Evolutionary conservation across 1,140 invertebrate species (phyloP), one percentile per base, ranked within the genome.

Genomic region (Apis dorsata): DNA sequence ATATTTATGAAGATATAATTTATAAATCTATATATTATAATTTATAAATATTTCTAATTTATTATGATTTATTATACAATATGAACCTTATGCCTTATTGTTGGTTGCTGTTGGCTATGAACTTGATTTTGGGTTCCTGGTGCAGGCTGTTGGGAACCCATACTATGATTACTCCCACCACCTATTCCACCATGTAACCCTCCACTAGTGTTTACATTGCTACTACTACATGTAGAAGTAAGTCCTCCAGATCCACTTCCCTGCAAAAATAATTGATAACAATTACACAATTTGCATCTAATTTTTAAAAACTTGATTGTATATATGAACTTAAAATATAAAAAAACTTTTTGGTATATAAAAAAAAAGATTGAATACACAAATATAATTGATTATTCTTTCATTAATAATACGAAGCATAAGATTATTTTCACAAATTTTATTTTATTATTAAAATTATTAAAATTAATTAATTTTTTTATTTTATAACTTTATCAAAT

Each of bases 11-110:
- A 44, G 34, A 49, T 15, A 17, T 7, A 28, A 21, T 34, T 34
- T 53, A 17, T 53, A 62, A 15, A 10, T 81, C 13, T 21, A n/a
- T n/a, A n/a, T n/a, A n/a, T n/a, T n/a, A n/a, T n/a, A n/a, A n/a
- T n/a, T n/a, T n/a, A n/a, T n/a, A n/a, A n/a, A n/a, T n/a, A n/a
- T 65, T 53, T 60, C 0, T n/a, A 49, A 63, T 12, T 81, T 75
- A 51, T 69, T 66, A 65, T n/a, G 24, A 24, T 17, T 9, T 51
- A 19, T 59, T 77, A 62, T 19, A 7, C 0, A 11, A 70, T 60
- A 63, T 72, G 59, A 79, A 93, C 92, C 90, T 92, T 93, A 82
- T 93, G 93, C 84, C 93, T 92, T 85, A 93, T 93, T 60, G 92
- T 89, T 72, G 93, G 89, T 79, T 91, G 90, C 78, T 92, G 92